phyloP scores from a whole-genome alignment of 1,140 invertebrate genomes.

The Centruroides vittatus region DNA sequence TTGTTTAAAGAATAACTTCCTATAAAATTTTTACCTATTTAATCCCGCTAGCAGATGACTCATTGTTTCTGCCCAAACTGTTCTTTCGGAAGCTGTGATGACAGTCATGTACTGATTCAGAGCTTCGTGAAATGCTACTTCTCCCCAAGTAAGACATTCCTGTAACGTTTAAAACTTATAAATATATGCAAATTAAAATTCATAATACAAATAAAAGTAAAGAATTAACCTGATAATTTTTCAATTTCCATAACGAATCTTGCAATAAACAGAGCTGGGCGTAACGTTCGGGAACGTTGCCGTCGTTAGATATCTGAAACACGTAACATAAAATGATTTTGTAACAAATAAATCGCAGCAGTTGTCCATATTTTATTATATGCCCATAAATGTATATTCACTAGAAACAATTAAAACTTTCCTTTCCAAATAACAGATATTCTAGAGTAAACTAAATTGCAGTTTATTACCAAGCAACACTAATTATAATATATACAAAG shows the following conservation, averaged over 20 bases:
- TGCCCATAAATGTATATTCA: too few relatives aligned
- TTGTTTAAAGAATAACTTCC: too few relatives aligned
- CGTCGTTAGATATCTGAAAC: too few relatives aligned
- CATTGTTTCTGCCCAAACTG: conserved; percentile 36
- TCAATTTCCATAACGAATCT: conserved; percentile 49
- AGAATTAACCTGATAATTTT: conserved; percentile 25
- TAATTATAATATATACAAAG: too few relatives aligned
- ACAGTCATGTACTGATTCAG: conserved; percentile 25
- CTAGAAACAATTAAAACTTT: too few relatives aligned
- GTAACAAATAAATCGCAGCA: too few relatives aligned
- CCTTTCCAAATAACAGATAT: too few relatives aligned
- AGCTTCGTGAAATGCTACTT: conserved; percentile 43
- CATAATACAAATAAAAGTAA: background rate
- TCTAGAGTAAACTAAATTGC: too few relatives aligned
- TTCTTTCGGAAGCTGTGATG: conserved; percentile 14
- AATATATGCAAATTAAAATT: background rate
- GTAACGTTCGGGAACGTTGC: conserved; percentile 32
- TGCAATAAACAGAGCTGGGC: conserved; percentile 47
- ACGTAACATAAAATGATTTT: background rate
- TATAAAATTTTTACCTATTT: conserved; percentile 31
- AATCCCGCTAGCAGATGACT: conserved; percentile 50
- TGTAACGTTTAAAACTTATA: conserved; percentile 19
- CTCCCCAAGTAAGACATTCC: conserved; percentile 58
- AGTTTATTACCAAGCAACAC: too few relatives aligned
- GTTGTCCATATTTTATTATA: too few relatives aligned